Percentiles rank a stretch among this genome's conserved stretches.
phyloP scores from a whole-genome alignment of 2,113 vertebrate genomes.

The Motacilla alba region DNA sequence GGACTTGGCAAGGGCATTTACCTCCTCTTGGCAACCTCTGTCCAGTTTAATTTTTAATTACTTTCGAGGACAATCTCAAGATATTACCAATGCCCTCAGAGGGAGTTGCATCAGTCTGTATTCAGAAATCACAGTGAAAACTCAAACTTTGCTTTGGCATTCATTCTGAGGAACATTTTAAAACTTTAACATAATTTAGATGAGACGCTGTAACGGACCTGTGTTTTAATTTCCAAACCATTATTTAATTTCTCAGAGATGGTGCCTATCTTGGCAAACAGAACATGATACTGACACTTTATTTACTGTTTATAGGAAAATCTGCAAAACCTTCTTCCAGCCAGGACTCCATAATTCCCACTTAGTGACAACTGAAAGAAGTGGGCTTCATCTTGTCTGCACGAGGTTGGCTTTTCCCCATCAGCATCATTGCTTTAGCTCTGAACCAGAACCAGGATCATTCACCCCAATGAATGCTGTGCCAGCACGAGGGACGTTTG shows the following conservation, averaged over 20 bases:
- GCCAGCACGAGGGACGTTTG: not conserved
- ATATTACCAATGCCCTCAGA: not conserved
- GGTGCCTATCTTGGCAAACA: not conserved
- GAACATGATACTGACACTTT: not conserved
- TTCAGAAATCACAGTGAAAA: conserved; percentile 22
- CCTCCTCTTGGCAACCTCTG: not conserved
- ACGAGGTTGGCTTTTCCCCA: not conserved
- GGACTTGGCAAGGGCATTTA: not conserved
- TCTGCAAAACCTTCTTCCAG: not conserved
- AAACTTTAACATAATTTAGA: not conserved
- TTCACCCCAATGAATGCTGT: not conserved
- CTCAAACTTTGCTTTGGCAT: conserved; percentile 27
- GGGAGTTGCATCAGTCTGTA: not conserved
- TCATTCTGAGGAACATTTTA: not conserved
- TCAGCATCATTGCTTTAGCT: not conserved
- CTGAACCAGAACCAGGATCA: not conserved
- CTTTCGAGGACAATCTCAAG: not conserved
- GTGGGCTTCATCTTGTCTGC: not conserved
- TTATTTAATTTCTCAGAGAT: not conserved
- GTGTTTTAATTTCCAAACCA: not conserved
- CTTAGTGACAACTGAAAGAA: not conserved
- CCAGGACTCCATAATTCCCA: not conserved
- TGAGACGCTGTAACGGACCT: not conserved
- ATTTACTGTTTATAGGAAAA: not conserved
- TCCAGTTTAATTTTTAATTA: conserved; percentile 46